Evolutionary conservation across 2,113 vertebrate species (phyloP), one percentile per base, ranked within the genome.

Genomic region (Psophia crepitans): DNA sequence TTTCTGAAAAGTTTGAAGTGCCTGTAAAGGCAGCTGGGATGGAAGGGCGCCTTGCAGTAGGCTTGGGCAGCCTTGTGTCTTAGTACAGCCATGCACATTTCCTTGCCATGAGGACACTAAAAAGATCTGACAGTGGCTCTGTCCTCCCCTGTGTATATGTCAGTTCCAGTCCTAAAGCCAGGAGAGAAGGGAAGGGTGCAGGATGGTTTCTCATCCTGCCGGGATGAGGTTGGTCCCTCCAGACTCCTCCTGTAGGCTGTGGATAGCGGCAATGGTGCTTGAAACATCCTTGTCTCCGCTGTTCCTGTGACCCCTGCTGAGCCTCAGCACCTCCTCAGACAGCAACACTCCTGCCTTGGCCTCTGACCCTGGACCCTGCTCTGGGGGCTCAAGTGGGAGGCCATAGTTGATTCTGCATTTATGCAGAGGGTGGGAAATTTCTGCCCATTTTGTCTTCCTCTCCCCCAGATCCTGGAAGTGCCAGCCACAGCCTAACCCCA

Each of bases 331-430:
- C 56, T 85, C 39, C 28, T 26, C 2, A 87, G 78, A 32, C 35
- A 78, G 70, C 65, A 70, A n/a, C n/a, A 26, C 41, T 83, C 56
- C 41, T 49, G 18, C 49, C 37, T 32, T 46, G 53, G 14, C 21
- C n/a, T 39, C 78, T 32, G n/a, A 77, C 49, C 33, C 43, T 24
- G 49, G 39, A 21, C 33, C 49, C 18, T 71, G n/a, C 51, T 0
- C 0, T 16, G 32, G 28, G 16, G 41, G n/a, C 46, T 26, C 32
- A 15, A 27, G 3, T 41, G 32, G 53, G 39, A 73, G 41, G 24
- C 44, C 4, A 1, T 2, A 68, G 27, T 33, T 54, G 32, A 46
- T 46, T 4, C 0, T 15, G 18, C 2, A 0, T 44, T 54, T 28
- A 44, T 43, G 21, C 17, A 44, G 43, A 65, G 53, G 12, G 12